These are phyloP conservation scores for Clarias macrocephalus DNA, from an alignment of 2,113 vertebrate species.

Conservation along the genomic window DNA sequence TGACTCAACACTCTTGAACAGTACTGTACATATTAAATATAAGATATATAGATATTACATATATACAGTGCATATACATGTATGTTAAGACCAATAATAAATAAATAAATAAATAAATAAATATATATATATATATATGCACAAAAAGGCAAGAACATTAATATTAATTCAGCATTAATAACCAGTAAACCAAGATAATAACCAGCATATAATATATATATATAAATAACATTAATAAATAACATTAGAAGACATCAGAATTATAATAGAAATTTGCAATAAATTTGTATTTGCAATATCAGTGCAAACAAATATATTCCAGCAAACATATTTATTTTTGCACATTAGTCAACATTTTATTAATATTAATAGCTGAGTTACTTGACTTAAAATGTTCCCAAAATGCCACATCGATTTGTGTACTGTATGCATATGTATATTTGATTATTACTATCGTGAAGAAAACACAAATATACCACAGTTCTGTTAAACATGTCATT, in stretches of 20 bases:
- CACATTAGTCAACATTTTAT: not conserved
- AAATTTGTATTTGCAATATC: not conserved
- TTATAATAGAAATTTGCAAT: not conserved
- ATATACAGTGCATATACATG: too few species aligned
- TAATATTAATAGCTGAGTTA: not conserved
- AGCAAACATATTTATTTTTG: not conserved
- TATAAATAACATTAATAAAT: not conserved
- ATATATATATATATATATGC: too few species aligned
- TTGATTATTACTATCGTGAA: not conserved
- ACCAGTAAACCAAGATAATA: too few species aligned
- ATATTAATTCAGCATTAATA: not conserved
- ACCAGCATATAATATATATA: not conserved
- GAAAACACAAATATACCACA: not conserved
- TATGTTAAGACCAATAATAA: not conserved
- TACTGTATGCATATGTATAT: not conserved
- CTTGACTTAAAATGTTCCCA: not conserved
- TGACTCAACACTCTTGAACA: too few species aligned
- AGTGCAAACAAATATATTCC: not conserved
- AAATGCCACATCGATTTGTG: not conserved
- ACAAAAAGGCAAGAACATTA: not conserved
- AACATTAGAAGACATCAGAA: not conserved
- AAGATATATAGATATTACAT: too few species aligned
- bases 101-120: too few species aligned
- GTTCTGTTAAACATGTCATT: not conserved
- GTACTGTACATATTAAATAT: too few species aligned